Evolutionary conservation across 2,113 vertebrate genomes (phyloP).

Genomic region (Symphodus melops): DNA sequence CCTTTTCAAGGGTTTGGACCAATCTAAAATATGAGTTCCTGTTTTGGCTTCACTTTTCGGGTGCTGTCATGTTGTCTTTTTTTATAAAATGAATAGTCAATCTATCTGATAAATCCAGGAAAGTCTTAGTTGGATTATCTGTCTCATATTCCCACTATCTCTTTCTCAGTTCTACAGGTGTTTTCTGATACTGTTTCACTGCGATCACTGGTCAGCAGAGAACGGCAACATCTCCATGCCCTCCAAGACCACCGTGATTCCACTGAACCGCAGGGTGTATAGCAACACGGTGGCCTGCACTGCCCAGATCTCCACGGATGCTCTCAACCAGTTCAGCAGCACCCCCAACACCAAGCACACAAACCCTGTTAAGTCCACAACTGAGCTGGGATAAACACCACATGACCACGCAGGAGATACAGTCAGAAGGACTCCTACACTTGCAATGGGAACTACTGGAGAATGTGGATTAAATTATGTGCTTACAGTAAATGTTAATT

Average conservation of each 20-base stretch:
- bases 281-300: slow-evolving; percentile 75
- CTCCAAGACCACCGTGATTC: slow-evolving; percentile 81
- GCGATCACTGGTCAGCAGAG: slow-evolving; percentile 57
- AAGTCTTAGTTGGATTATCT: too few species aligned
- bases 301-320: slow-evolving; percentile 56
- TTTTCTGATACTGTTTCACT: slow-evolving; percentile 85
- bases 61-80: too few species aligned
- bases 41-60: too few species aligned
- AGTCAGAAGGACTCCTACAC: neutral
- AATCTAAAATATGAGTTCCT: too few species aligned
- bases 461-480: slow-evolving; percentile 10
- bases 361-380: slow-evolving; percentile 13
- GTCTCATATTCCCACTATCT: too few species aligned
- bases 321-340: slow-evolving; percentile 45
- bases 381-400: slow-evolving; percentile 16
- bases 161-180: slow-evolving; percentile 86
- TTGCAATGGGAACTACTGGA: neutral
- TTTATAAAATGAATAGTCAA: too few species aligned
- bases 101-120: too few species aligned
- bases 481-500: slow-evolving; percentile 4
- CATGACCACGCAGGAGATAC: neutral
- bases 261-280: slow-evolving; percentile 75
- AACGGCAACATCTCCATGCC: slow-evolving; percentile 70
- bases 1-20: too few species aligned
- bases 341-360: slow-evolving; percentile 35